These are phyloP conservation scores for Festucalex cinctus DNA, from an alignment of 2,113 vertebrate genomes.

Conservation along the genomic window DNA sequence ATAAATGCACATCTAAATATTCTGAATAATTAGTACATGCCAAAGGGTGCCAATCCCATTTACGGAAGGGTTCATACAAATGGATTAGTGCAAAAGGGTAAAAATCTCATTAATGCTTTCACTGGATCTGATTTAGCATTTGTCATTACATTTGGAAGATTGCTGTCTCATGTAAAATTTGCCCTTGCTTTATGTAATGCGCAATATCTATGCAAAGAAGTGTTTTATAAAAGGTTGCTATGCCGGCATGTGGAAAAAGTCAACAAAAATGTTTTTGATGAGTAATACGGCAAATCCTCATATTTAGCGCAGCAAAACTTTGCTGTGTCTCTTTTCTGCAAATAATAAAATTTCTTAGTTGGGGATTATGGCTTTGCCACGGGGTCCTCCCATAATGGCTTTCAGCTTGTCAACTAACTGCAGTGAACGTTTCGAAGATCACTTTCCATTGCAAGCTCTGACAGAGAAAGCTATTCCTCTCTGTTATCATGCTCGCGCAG, in stretches of 20 bases:
- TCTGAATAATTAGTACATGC: conserved; percentile 16
- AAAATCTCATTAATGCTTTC: conserved; percentile 20
- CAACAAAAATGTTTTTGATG: conserved; percentile 23
- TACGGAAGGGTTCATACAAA: conserved; percentile 7
- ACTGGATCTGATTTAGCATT: conserved; percentile 22
- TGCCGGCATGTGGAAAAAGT: conserved; percentile 37
- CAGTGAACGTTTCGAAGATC: conserved; percentile 54
- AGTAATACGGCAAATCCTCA: conserved; percentile 9
- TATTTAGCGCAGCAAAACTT: conserved; percentile 50
- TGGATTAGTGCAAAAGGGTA: conserved; percentile 25
- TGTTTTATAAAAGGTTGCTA: conserved; percentile 45
- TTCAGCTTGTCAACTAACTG: conserved; percentile 64
- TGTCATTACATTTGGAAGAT: conserved; percentile 43
- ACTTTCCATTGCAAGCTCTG: conserved; percentile 55
- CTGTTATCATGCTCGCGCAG: conserved; percentile 70
- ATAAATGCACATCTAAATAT: conserved; percentile 10
- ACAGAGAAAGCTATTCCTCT: conserved; percentile 66
- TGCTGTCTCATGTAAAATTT: conserved; percentile 30
- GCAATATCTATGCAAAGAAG: conserved; percentile 51
- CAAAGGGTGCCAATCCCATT: conserved; percentile 12
- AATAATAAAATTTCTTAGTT: conserved; percentile 63
- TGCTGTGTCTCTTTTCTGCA: conserved; percentile 52
- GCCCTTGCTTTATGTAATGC: conserved; percentile 38
- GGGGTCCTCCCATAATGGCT: conserved; percentile 59
- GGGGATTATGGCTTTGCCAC: conserved; percentile 60